Percentiles rank a stretch among this genome's conserved stretches.
phyloP scores from a whole-genome alignment of 92 coral and sea anemone species.

The Porites rus region DNA sequence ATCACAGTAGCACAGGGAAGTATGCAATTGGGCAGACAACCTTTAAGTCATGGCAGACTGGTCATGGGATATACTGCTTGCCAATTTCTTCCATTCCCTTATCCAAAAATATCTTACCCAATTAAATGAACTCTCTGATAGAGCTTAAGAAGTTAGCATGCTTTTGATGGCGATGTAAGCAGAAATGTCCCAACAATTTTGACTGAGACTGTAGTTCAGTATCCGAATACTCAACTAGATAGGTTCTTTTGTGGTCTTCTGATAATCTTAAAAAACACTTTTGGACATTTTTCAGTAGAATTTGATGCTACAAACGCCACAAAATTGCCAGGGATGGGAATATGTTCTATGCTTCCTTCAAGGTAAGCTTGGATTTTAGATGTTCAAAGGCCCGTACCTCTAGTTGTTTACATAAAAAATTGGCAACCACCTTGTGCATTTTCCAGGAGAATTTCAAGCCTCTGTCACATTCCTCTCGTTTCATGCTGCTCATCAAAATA shows the following conservation, averaged over 20 bases:
- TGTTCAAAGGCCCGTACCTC: conserved; percentile 31
- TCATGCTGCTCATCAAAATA: not conserved
- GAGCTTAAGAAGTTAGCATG: not conserved
- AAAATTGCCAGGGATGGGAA: too few relatives aligned
- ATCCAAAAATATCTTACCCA: not conserved
- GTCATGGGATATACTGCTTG: conserved; percentile 1
- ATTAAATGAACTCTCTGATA: not conserved
- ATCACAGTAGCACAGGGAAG: conserved; percentile 9
- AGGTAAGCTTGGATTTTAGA: not conserved
- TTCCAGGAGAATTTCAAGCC: conserved; percentile 1
- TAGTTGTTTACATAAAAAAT: conserved; percentile 35
- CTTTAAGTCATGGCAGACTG: not conserved
- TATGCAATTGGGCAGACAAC: conserved; percentile 13
- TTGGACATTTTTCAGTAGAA: too few relatives aligned
- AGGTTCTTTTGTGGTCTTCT: too few relatives aligned
- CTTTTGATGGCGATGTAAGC: conserved; percentile 6
- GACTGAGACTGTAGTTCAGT: too few relatives aligned
- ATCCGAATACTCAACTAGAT: too few relatives aligned
- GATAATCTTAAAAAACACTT: too few relatives aligned
- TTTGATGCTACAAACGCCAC: too few relatives aligned
- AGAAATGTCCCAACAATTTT: not conserved
- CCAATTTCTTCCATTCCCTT: not conserved
- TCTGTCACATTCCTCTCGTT: too few relatives aligned
- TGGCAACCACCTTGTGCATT: conserved; percentile 69
- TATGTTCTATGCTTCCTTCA: too few relatives aligned